Conservation (phyloP, 2,797 vertebrate genomes). For the Menidia menidia region DNA sequence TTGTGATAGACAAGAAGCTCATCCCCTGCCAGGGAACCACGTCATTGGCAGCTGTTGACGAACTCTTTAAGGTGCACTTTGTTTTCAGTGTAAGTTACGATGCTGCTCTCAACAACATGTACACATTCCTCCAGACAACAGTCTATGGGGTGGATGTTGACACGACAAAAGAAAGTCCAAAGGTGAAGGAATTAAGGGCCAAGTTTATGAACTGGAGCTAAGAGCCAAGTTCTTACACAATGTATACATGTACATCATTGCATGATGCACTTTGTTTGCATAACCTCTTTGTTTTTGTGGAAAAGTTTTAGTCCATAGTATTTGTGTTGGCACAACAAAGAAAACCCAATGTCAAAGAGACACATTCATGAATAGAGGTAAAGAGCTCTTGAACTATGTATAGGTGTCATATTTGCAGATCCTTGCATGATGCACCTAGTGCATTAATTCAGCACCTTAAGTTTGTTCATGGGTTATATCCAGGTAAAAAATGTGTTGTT, state of each 20-base stretch:
- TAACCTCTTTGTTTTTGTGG: too few species aligned
- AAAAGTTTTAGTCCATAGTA: too few species aligned
- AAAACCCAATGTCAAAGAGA: too few species aligned
- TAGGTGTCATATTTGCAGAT: too few species aligned
- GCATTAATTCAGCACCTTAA: too few species aligned
- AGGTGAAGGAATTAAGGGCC: conserved; percentile 27
- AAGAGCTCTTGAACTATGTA: too few species aligned
- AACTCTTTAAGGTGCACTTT: conserved; percentile 27
- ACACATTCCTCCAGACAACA: conserved; percentile 27
- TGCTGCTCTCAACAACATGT: neutral
- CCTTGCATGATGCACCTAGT: too few species aligned
- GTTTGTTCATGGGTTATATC: too few species aligned
- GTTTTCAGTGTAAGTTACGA: conserved; percentile 18
- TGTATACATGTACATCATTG: conserved; percentile 5
- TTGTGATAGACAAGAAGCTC: conserved; percentile 22
- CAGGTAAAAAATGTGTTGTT: too few species aligned
- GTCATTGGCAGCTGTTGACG: conserved; percentile 16
- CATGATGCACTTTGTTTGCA: too few species aligned
- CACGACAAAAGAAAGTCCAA: conserved; percentile 14
- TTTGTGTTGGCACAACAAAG: too few species aligned
- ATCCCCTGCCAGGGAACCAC: conserved; percentile 24
- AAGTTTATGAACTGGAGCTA: conserved; percentile 18
- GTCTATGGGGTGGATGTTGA: conserved; percentile 17
- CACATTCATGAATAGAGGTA: too few species aligned
- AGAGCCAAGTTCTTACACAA: neutral